Base-by-base conservation (phyloP, 2,888 invertebrate genomes). In the Congeria kusceri region DNA sequence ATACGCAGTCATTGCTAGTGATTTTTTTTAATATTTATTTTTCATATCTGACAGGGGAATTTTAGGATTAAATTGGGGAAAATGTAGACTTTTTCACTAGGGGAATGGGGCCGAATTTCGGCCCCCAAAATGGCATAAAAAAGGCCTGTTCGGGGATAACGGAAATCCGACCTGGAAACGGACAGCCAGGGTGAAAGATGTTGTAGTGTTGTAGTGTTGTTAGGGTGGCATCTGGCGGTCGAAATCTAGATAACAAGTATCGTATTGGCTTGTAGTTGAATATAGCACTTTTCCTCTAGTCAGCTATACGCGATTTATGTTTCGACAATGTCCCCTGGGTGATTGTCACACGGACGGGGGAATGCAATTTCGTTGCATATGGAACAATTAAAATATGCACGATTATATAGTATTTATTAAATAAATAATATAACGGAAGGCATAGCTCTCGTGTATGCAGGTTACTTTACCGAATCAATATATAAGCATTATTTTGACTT, bases 101-200 rank as follows among this genome's bases (percentile, higher is more conserved):
- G n/a, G n/a, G n/a, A n/a, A n/a, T n/a, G n/a, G n/a, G n/a, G n/a
- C n/a, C n/a, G n/a, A n/a, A n/a, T n/a, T n/a, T n/a, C n/a, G n/a
- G n/a, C n/a, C n/a, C n/a, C n/a, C n/a, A n/a, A n/a, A n/a, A n/a
- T n/a, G n/a, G n/a, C n/a, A n/a, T n/a, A n/a, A n/a, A n/a, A n/a
- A n/a, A n/a, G n/a, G 0, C 53, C 57, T 46, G 53, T 25, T 27
- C 76, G 68, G 4, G 78, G 78, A 20, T 83, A 78, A 20, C 29
- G 63, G 53, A 39, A 79, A 47, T 83, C 78, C 9, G 70, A 67
- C 59, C 73, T 83, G 15, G 82, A 78, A 1, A 83, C 57, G 5
- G 82, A 83, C 20, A 83, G 59, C 82, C 82, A 83, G 3, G 82
- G 78, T 3, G 82, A 79, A 18, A 79, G 25, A 57, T 76, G 70